A percentile compares a stretch with the other conserved stretches of the same genome.
phyloP scores from a whole-genome alignment of 2,113 vertebrate species.

The Ciconia maguari region DNA sequence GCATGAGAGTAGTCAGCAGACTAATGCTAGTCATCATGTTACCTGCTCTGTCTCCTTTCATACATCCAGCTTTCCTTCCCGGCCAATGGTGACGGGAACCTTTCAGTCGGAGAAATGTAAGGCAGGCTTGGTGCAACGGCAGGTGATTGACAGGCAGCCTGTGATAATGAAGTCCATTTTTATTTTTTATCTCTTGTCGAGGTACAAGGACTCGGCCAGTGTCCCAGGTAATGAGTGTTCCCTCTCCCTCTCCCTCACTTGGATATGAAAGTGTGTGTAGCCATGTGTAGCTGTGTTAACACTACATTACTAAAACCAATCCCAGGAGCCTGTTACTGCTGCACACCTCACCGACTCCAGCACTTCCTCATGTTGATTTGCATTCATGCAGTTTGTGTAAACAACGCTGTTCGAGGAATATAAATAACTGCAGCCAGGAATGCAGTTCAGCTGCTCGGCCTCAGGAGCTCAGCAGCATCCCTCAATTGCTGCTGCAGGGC shows the following conservation, averaged over 20 bases:
- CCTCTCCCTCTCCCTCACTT: slow-evolving; percentile 15
- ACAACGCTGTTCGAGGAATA: slow-evolving; percentile 72
- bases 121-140: not conserved
- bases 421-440: slow-evolving; percentile 70
- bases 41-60: not conserved
- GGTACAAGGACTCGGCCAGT: slow-evolving; percentile 63
- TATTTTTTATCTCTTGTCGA: slow-evolving; percentile 49
- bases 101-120: not conserved
- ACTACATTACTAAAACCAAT: slow-evolving; percentile 77
- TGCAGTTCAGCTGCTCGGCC: slow-evolving; percentile 38
- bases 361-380: slow-evolving; percentile 71
- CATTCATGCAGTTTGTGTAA: slow-evolving; percentile 77
- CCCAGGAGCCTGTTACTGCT: slow-evolving; percentile 58
- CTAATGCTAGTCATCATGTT: not conserved
- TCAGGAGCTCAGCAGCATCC: slow-evolving; percentile 37
- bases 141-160: slow-evolving; percentile 28
- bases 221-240: slow-evolving; percentile 65
- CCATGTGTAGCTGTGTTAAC: slow-evolving; percentile 79
- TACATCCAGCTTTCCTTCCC: not conserved
- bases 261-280: slow-evolving; percentile 70
- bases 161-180: slow-evolving; percentile 56
- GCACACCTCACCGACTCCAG: slow-evolving; percentile 69
- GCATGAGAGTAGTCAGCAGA: not conserved
- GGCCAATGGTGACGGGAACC: not conserved
- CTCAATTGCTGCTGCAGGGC: not conserved